Evolutionary conservation across 2,888 invertebrate species (phyloP).

Genomic region (Tyria jacobaeae): DNA sequence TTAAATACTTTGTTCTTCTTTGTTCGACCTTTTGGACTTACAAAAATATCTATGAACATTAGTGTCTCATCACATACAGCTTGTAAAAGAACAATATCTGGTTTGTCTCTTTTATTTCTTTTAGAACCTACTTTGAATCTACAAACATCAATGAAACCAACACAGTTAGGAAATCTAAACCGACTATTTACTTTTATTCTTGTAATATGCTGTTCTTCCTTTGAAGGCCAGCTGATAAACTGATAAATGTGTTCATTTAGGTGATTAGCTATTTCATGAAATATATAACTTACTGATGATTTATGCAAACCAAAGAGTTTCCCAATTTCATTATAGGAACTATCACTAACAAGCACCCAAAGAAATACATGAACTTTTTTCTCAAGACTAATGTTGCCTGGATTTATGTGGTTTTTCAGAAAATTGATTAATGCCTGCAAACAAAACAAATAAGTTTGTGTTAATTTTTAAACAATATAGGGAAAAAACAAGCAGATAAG

Average conservation of each 20-base stretch:
- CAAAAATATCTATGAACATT: constrained; percentile 73
- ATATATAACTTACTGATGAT: constrained; percentile 75
- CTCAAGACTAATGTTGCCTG: constrained; percentile 66
- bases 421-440: constrained; percentile 72
- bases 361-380: constrained; percentile 80
- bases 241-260: constrained; percentile 68
- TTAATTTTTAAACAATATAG: too few species aligned
- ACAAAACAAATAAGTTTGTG: constrained; percentile 2
- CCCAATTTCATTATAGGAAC: constrained; percentile 73
- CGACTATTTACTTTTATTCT: constrained; percentile 76
- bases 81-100: constrained; percentile 72
- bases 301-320: constrained; percentile 74
- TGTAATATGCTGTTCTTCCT: constrained; percentile 77
- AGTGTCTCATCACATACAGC: constrained; percentile 80
- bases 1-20: constrained; percentile 73
- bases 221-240: constrained; percentile 77
- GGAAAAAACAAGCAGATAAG: too few species aligned
- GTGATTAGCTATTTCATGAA: constrained; percentile 71
- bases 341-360: constrained; percentile 70
- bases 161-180: constrained; percentile 79
- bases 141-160: constrained; percentile 79
- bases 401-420: constrained; percentile 59
- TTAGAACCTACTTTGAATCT: constrained; percentile 72
- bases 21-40: constrained; percentile 70
- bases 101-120: constrained; percentile 60